Evolutionary conservation across 2,797 vertebrate species (phyloP).

Genomic region (Amphiprion clarkii): DNA sequence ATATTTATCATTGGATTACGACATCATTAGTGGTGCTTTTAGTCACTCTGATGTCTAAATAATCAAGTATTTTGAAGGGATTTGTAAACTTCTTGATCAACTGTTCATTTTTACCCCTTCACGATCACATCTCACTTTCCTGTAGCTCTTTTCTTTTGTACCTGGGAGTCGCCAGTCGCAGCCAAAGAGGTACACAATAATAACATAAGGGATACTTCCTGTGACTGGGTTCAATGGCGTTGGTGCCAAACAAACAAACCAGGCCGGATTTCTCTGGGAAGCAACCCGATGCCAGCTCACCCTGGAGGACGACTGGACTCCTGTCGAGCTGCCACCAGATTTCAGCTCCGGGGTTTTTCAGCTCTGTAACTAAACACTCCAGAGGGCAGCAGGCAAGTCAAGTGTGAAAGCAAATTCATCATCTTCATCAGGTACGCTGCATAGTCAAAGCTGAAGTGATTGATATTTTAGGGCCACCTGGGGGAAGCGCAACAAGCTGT

Average conservation of each 20-base stretch:
- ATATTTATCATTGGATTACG: not conserved
- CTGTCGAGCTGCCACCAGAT: slow-evolving; percentile 8
- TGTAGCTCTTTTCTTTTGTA: too few relatives aligned
- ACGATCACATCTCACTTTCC: not conserved
- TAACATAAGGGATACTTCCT: slow-evolving; percentile 29
- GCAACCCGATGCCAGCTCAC: slow-evolving; percentile 23
- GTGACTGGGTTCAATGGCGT: slow-evolving; percentile 14
- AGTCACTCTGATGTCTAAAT: slow-evolving; percentile 5
- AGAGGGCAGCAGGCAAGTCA: not conserved
- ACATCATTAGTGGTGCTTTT: slow-evolving; percentile 4
- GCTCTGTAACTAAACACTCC: slow-evolving; percentile 3
- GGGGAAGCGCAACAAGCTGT: not conserved
- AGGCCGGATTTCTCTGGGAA: not conserved
- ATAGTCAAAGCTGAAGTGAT: not conserved
- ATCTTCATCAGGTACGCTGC: not conserved
- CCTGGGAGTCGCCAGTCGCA: not conserved
- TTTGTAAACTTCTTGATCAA: not conserved
- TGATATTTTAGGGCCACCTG: not conserved
- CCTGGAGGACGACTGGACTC: not conserved
- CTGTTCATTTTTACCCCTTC: not conserved
- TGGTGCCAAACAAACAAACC: slow-evolving; percentile 24
- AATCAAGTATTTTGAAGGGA: not conserved
- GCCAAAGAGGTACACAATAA: not conserved
- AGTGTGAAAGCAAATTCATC: not conserved
- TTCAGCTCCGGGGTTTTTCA: slow-evolving; percentile 1